phyloP scores from a whole-genome alignment of 2,888 invertebrate species.

The Macrophya alboannulata region DNA sequence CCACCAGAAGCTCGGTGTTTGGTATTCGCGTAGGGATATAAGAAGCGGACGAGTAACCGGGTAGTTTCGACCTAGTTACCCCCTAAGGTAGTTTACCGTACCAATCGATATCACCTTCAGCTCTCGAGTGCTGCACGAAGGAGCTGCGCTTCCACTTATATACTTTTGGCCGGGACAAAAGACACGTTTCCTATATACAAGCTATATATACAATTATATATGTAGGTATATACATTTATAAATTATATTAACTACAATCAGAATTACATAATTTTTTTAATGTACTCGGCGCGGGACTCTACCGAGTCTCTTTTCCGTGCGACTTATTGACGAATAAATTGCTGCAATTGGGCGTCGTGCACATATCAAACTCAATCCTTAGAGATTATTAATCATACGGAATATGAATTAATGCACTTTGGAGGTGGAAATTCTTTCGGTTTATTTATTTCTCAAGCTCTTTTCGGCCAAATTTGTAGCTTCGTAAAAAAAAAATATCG shows the following conservation, averaged over 20 bases:
- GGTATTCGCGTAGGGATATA: conserved; percentile 16
- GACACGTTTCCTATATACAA: not conserved
- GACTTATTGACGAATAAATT: too few relatives aligned
- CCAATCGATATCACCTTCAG: conserved; percentile 73
- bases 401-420: too few relatives aligned
- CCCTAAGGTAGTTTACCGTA: conserved; percentile 71
- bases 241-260: too few relatives aligned
- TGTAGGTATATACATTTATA: too few relatives aligned
- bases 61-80: conserved; percentile 77
- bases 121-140: conserved; percentile 1
- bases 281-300: too few relatives aligned
- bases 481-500: too few relatives aligned
- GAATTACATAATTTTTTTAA: too few relatives aligned
- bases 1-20: conserved; percentile 23
- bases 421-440: not conserved
- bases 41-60: conserved; percentile 44
- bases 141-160: conserved; percentile 55
- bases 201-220: not conserved
- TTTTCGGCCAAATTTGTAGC: too few relatives aligned
- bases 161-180: conserved; percentile 1
- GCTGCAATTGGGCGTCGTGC: too few relatives aligned
- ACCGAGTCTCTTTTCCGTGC: too few relatives aligned
- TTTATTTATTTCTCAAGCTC: not conserved
- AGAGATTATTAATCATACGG: too few relatives aligned
- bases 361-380: too few relatives aligned